Percentiles rank a stretch among this genome's conserved stretches.
These are phyloP conservation scores for Chaetops frenatus DNA, from an alignment of 2,113 vertebrate genomes.

Conservation along the genomic window DNA sequence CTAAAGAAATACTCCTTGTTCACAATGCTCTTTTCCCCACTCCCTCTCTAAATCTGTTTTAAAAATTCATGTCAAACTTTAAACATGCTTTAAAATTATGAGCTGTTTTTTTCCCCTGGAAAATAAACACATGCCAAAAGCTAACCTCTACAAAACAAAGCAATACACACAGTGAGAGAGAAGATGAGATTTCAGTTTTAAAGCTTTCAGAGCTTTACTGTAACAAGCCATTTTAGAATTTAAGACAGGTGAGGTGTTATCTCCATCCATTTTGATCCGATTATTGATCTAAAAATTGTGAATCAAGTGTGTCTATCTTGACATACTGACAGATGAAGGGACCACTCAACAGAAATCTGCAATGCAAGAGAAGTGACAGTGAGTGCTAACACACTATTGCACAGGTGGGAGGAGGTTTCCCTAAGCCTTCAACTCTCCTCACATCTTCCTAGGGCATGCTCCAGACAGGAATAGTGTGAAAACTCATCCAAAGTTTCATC, in stretches of 20 bases:
- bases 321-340: not conserved
- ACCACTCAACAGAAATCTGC: not conserved
- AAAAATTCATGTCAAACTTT: not conserved
- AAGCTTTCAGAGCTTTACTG: not conserved
- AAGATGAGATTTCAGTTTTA: not conserved
- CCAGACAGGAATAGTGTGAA: not conserved
- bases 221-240: not conserved
- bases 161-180: not conserved
- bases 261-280: not conserved
- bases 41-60: not conserved
- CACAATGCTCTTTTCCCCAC: not conserved
- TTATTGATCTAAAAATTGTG: not conserved
- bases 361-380: not conserved
- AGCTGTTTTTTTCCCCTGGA: not conserved
- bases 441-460: not conserved
- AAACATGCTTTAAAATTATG: not conserved
- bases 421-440: not conserved
- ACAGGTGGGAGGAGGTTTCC: not conserved
- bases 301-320: not conserved
- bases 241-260: not conserved
- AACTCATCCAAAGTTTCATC: not conserved
- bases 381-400: not conserved
- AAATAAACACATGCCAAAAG: not conserved
- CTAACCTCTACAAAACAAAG: not conserved
- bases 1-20: not conserved